phyloP scores from a whole-genome alignment of 2,797 vertebrate species.

The Anas bernieri region DNA sequence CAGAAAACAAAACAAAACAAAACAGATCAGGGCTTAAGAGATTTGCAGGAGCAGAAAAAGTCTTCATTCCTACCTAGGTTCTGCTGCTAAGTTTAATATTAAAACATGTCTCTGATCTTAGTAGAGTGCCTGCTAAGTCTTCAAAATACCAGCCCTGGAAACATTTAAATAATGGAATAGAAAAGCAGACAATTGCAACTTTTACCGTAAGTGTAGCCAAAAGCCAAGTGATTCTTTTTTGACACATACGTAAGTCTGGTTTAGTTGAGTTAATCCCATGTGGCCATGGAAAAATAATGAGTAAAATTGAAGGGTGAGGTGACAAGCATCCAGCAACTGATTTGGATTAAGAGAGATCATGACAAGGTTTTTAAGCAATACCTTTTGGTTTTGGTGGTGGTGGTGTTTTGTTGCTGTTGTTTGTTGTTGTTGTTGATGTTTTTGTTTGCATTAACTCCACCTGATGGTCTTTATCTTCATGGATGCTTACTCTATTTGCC shows the following conservation, averaged over 20 bases:
- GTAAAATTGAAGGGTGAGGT: not conserved
- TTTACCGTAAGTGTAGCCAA: not conserved
- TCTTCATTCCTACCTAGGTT: not conserved
- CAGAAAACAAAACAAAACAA: not conserved
- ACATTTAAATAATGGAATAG: not conserved
- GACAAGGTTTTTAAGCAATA: not conserved
- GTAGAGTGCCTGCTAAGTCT: not conserved
- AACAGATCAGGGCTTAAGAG: not conserved
- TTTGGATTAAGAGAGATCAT: not conserved
- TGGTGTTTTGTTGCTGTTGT: no score
- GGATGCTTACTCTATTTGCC: not conserved
- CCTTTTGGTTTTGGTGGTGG: not conserved
- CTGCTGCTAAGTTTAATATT: not conserved
- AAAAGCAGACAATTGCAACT: not conserved
- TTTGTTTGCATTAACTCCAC: not conserved
- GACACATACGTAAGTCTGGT: not conserved
- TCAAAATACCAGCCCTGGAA: not conserved
- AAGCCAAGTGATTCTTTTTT: not conserved
- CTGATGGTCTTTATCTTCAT: not conserved
- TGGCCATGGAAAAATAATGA: not conserved
- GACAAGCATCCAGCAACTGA: not conserved
- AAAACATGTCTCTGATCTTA: not conserved
- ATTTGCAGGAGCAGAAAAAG: not conserved
- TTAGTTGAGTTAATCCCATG: not conserved
- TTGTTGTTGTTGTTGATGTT: not conserved